phyloP scores from a whole-genome alignment of 92 coral and sea anemone genomes.

The Palythoa caribaeorum region DNA sequence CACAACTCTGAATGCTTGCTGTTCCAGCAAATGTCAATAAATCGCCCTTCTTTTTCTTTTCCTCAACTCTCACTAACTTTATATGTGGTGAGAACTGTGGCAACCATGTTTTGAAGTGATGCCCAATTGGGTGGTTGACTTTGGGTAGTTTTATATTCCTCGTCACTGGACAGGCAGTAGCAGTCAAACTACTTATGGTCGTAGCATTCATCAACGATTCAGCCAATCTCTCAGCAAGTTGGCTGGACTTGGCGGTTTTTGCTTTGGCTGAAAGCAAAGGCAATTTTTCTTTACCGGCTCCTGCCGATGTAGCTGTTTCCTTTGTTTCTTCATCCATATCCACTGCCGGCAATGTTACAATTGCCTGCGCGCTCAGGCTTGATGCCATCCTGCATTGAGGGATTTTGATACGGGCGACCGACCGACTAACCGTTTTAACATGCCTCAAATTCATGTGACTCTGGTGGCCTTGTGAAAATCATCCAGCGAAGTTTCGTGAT shows the following conservation, averaged over 20 bases:
- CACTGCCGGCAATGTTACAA: conserved; percentile 1
- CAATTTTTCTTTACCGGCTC: neutral
- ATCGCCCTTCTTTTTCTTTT: neutral
- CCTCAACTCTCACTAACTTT: neutral
- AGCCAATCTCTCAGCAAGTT: conserved; percentile 7
- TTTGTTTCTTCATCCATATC: neutral
- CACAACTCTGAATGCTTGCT: conserved; percentile 38
- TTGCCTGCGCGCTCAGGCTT: too few relatives aligned
- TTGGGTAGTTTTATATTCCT: too few relatives aligned
- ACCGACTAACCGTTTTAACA: too few relatives aligned
- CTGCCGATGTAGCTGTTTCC: neutral
- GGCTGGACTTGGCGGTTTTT: conserved; percentile 8
- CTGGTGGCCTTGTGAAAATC: too few relatives aligned
- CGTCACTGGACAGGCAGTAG: neutral
- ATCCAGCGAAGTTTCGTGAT: too few relatives aligned
- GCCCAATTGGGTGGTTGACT: neutral
- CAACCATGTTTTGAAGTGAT: conserved; percentile 22
- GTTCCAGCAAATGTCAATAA: conserved; percentile 24
- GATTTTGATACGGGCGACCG: too few relatives aligned
- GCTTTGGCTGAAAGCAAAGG: neutral
- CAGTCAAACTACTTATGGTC: neutral
- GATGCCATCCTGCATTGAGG: too few relatives aligned
- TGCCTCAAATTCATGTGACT: too few relatives aligned
- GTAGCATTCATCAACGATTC: neutral
- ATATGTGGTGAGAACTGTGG: neutral